These are phyloP conservation scores for Diloba caeruleocephala DNA, from an alignment of 2,888 invertebrate genomes.

Conservation along the genomic window DNA sequence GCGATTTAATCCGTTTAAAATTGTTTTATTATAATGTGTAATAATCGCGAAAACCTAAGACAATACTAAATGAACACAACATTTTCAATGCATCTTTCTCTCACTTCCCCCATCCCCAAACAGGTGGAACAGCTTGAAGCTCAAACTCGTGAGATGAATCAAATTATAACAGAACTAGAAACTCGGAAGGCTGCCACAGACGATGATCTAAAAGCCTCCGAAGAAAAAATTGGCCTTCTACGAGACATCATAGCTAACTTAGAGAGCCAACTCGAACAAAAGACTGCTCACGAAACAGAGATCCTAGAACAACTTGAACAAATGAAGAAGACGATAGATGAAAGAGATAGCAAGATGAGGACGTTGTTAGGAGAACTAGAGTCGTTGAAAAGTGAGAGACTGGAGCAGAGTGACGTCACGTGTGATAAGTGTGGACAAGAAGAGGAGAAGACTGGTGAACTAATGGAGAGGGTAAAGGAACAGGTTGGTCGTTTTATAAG, in stretches of 20 bases:
- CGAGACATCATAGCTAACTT: slow-evolving; percentile 94
- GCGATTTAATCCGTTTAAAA: background rate
- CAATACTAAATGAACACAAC: background rate
- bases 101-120: slow-evolving; percentile 22
- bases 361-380: slow-evolving; percentile 87
- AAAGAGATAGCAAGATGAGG: slow-evolving; percentile 88
- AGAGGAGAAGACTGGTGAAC: slow-evolving; percentile 67
- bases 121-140: slow-evolving; percentile 94
- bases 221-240: slow-evolving; percentile 92
- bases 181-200: slow-evolving; percentile 91
- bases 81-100: slow-evolving; percentile 15
- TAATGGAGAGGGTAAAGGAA: slow-evolving; percentile 74
- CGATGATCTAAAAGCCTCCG: slow-evolving; percentile 92
- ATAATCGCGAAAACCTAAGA: too few relatives aligned
- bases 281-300: slow-evolving; percentile 90
- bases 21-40: background rate
- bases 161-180: slow-evolving; percentile 90
- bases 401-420: slow-evolving; percentile 76
- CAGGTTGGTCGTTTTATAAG: slow-evolving; percentile 66
- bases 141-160: slow-evolving; percentile 92
- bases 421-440: slow-evolving; percentile 71
- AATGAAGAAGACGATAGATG: slow-evolving; percentile 87
- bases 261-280: slow-evolving; percentile 93
- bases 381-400: slow-evolving; percentile 80
- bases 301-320: slow-evolving; percentile 89